These are phyloP conservation scores for Varanus salvator DNA, from an alignment of 2,113 vertebrate genomes.

Conservation along the genomic window DNA sequence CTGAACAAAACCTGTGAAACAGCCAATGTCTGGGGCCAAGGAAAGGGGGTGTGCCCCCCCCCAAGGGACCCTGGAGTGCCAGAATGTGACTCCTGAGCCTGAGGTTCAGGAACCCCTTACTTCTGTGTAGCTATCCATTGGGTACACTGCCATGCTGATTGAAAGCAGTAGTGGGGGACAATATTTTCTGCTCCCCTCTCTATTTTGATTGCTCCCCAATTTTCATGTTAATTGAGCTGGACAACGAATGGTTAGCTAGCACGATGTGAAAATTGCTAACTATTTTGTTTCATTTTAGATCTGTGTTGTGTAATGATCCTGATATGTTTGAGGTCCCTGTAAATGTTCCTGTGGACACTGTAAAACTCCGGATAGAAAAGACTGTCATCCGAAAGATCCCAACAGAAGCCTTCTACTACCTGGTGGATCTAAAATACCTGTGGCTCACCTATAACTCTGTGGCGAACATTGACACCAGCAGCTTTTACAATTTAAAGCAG, in stretches of 20 bases:
- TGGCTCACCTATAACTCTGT: constrained; percentile 95
- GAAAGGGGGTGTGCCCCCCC: no score
- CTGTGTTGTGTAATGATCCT: constrained; percentile 92
- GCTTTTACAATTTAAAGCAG: constrained; percentile 94
- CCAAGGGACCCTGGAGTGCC: no score
- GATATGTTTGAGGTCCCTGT: constrained; percentile 93
- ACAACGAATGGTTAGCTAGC: not conserved
- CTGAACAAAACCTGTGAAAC: no score
- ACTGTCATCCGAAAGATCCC: constrained; percentile 86
- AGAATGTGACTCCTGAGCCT: no score
- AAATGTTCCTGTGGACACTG: constrained; percentile 90
- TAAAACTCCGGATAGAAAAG: constrained; percentile 94
- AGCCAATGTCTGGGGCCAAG: no score
- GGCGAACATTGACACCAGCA: constrained; percentile 82
- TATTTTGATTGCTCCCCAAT: not conserved
- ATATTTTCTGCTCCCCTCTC: not conserved
- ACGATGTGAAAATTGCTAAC: not conserved
- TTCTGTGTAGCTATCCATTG: no score
- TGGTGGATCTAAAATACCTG: constrained; percentile 90
- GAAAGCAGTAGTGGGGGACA: no score
- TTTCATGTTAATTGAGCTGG: not conserved
- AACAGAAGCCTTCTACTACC: constrained; percentile 94
- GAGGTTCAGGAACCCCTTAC: no score
- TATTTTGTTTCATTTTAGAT: constrained; percentile 73
- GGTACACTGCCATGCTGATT: no score